A percentile compares a stretch with the other conserved stretches of the same genome.
Evolutionary conservation across 2,797 vertebrate species (phyloP).

Genomic region (Sebastes hubbsi): DNA sequence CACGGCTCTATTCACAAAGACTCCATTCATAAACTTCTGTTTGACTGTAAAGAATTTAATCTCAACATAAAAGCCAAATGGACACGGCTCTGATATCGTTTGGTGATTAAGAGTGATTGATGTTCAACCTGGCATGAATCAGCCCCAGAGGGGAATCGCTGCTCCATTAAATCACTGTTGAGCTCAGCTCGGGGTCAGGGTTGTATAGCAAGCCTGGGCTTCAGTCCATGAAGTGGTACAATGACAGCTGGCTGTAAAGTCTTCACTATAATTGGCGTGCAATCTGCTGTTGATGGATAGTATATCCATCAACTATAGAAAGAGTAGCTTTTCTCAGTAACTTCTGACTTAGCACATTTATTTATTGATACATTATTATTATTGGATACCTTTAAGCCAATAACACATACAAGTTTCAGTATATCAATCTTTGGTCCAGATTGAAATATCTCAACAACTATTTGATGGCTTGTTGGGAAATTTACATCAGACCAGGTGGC

Average conservation of each 20-base stretch:
- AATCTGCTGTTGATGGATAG: not conserved
- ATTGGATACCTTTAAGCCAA: not conserved
- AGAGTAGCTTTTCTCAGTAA: not conserved
- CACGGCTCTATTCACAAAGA: not conserved
- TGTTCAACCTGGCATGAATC: conserved; percentile 9
- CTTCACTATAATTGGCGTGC: not conserved
- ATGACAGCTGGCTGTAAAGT: not conserved
- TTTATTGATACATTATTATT: not conserved
- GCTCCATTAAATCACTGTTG: conserved; percentile 30
- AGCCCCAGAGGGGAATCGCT: conserved; percentile 1
- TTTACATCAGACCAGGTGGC: no score
- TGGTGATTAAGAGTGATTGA: conserved; percentile 28
- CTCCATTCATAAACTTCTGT: not conserved
- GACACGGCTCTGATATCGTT: not conserved
- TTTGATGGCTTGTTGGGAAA: no score
- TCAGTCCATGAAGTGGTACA: conserved; percentile 1
- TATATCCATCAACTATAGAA: not conserved
- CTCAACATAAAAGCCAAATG: not conserved
- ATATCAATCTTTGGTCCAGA: no score
- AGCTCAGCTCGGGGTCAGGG: not conserved
- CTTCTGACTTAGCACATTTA: not conserved
- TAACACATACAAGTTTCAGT: not conserved
- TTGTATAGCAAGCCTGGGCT: conserved; percentile 11
- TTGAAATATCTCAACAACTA: no score
- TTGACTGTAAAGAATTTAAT: not conserved